phyloP scores from a whole-genome alignment of 2,797 vertebrate species.

The Macroramphosus scolopax region DNA sequence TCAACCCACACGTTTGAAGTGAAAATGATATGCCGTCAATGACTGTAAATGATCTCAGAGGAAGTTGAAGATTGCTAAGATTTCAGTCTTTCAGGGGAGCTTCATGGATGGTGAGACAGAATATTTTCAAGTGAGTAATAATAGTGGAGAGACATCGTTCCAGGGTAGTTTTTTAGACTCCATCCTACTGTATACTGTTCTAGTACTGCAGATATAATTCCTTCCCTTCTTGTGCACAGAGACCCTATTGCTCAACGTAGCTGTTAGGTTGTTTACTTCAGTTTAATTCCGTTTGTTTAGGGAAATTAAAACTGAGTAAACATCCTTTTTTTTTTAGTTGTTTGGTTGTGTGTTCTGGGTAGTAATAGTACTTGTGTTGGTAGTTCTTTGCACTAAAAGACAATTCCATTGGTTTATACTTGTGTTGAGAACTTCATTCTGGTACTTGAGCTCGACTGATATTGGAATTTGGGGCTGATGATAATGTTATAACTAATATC shows the following conservation, averaged over 20 bases:
- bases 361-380: slow-evolving; percentile 6
- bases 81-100: slow-evolving; percentile 74
- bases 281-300: neutral
- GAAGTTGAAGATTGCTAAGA: slow-evolving; percentile 63
- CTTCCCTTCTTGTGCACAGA: slow-evolving; percentile 35
- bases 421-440: neutral
- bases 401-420: too few species aligned
- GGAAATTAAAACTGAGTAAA: too few species aligned
- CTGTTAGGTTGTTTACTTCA: slow-evolving; percentile 12
- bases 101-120: slow-evolving; percentile 72
- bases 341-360: slow-evolving; percentile 8
- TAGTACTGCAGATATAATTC: slow-evolving; percentile 32
- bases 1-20: slow-evolving; percentile 6
- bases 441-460: too few species aligned
- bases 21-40: slow-evolving; percentile 8
- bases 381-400: too few species aligned
- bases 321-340: slow-evolving; percentile 2
- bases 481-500: too few species aligned
- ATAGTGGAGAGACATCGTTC: slow-evolving; percentile 23
- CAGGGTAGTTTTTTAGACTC: slow-evolving; percentile 43
- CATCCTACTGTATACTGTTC: slow-evolving; percentile 13
- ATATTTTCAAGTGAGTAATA: slow-evolving; percentile 80
- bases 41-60: slow-evolving; percentile 30
- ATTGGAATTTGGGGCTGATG: too few species aligned
- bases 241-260: slow-evolving; percentile 28